Evolutionary conservation across 1,140 invertebrate genomes (phyloP), one percentile per base, ranked within the genome.

Genomic region (Zaprionus gabonicus): DNA sequence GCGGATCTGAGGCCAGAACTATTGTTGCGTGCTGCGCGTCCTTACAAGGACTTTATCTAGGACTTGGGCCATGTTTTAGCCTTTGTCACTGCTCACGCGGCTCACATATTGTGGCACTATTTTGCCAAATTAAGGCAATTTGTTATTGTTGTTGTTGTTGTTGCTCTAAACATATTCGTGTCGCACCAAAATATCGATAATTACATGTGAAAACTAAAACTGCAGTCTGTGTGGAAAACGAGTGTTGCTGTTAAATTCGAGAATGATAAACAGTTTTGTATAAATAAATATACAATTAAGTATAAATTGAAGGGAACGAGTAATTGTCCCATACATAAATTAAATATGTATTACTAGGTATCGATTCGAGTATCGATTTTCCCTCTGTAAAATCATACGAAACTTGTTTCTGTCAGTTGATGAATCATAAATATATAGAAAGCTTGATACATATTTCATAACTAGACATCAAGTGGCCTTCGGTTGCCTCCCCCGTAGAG

Each of bases 101-200:
- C 31, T 15, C 17, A 55, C 38, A n/a, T 41, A 5, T 60, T 63
- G 63, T 64, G 76, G 64, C 38, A 44, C 69, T 59, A 69, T 82
- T 82, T 79, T 38, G 79, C 71, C 76, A 86, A 86, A 86, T 80
- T 82, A 76, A 86, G 65, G 79, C 76, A 82, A 86, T 82, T 86
- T 86, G 81, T 72, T 77, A 69, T 46, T 64, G 71, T 71, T 60
- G 31, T 64, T 60, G 55, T 58, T 60, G 31, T 64, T 60, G 55
- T 58, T 64, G 34, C 68, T 41, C 9, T 17, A 58, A 53, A 38
- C 31, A 28, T 31, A 41, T 65, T 59, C 44, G 62, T 65, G 62
- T 56, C 34, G 44, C 44, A 59, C 49, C 20, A 31, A 53, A 76
- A 67, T 72, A 73, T 72, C 55, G 55, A 76, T 67, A 76, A 76